Percentiles rank a stretch among this genome's conserved stretches.
Conservation (phyloP, 2,888 invertebrate species). For the Drosophila anomalata region DNA sequence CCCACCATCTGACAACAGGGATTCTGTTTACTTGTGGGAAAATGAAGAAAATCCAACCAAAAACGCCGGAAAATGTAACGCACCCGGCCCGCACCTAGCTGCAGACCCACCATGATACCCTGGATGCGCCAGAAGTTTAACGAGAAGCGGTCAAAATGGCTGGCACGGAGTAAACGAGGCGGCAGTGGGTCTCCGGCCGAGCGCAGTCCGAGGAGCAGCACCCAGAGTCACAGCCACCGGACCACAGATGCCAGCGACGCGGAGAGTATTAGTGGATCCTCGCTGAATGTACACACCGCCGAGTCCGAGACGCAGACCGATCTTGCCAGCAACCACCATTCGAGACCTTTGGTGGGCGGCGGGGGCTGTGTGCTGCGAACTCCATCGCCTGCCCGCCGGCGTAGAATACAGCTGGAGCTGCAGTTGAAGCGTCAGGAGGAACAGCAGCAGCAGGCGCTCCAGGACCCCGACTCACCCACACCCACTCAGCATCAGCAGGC, state of each 20-base stretch:
- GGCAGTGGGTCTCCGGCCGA: conserved; percentile 21
- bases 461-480: conserved; percentile 13
- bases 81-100: conserved; percentile 37
- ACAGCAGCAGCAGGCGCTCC: conserved; percentile 42
- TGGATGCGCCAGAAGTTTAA: conserved; percentile 84
- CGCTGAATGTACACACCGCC: conserved; percentile 60
- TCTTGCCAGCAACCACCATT: conserved; percentile 1
- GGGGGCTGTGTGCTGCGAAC: conserved; percentile 66
- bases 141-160: conserved; percentile 83
- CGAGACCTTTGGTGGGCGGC: conserved; percentile 41
- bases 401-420: conserved; percentile 67
- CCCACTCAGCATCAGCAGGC: conserved; percentile 57
- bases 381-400: conserved; percentile 65
- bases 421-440: conserved; percentile 52
- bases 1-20: conserved; percentile 4
- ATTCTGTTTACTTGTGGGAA: conserved; percentile 35
- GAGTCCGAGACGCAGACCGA: conserved; percentile 71
- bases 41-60: conserved; percentile 16
- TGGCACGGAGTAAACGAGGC: conserved; percentile 78
- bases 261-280: conserved; percentile 53
- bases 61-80: conserved; percentile 28
- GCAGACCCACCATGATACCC: conserved; percentile 80
- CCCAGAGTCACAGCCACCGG: conserved; percentile 30
- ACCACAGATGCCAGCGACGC: conserved; percentile 51
- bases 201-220: conserved; percentile 45